phyloP scores from a whole-genome alignment of 2,888 invertebrate species.

The Torymus tubicola region DNA sequence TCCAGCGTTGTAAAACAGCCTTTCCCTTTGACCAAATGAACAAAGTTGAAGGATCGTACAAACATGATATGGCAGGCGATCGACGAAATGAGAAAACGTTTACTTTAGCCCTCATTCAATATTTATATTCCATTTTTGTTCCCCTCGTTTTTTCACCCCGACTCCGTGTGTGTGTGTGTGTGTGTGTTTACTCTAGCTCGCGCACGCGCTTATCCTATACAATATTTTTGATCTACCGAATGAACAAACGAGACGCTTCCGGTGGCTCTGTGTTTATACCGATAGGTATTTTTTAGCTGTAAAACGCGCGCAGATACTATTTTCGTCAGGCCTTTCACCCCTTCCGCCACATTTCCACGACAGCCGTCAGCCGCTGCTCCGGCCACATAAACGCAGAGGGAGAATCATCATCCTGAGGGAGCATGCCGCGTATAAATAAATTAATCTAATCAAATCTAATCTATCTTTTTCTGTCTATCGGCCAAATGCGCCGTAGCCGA shows the following conservation, averaged over 20 bases:
- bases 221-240: no score
- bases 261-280: constrained; percentile 19
- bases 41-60: neutral
- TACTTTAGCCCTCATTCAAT: constrained; percentile 18
- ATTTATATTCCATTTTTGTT: constrained; percentile 34
- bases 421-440: constrained; percentile 34
- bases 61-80: neutral
- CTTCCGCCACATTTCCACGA: neutral
- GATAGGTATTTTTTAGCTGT: constrained; percentile 6
- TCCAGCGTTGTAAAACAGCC: neutral
- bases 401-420: neutral
- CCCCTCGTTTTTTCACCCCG: neutral
- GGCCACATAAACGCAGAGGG: neutral
- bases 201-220: no score
- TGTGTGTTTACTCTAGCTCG: neutral
- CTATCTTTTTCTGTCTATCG: constrained; percentile 12
- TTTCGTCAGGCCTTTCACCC: neutral
- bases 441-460: constrained; percentile 42
- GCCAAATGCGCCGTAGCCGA: constrained; percentile 38
- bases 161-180: neutral
- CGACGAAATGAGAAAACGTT: constrained; percentile 14
- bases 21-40: neutral
- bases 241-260: neutral
- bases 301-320: neutral
- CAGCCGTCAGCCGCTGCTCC: neutral